Conservation (phyloP, 2,888 invertebrate genomes). For the Drosophila austrosaltans region DNA sequence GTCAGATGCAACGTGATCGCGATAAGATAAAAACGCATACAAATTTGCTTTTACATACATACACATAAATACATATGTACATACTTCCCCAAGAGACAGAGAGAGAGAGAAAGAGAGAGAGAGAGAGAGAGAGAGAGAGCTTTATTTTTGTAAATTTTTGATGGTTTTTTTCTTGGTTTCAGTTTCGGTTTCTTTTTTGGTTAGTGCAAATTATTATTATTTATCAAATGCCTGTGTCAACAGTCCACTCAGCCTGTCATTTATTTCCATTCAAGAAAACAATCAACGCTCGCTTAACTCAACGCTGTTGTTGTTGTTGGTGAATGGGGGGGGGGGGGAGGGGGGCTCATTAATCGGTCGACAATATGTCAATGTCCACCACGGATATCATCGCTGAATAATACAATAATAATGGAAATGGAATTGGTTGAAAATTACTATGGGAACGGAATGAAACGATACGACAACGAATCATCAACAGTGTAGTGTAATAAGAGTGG, state of each 20-base stretch:
- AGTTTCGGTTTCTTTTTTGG: constrained; percentile 5
- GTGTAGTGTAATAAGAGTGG: not conserved
- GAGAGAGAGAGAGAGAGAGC: constrained; percentile 5
- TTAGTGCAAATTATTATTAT: constrained; percentile 57
- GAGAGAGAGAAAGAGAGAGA: constrained; percentile 5
- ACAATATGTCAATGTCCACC: constrained; percentile 73
- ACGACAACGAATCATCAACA: constrained; percentile 15
- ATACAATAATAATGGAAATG: constrained; percentile 12
- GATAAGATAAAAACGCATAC: constrained; percentile 76
- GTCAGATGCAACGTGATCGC: constrained; percentile 72
- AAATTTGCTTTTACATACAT: constrained; percentile 70
- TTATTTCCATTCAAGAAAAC: constrained; percentile 72
- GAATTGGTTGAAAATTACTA: constrained; percentile 8
- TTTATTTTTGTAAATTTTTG: not conserved
- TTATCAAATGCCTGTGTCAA: constrained; percentile 74
- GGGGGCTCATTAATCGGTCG: constrained; percentile 61
- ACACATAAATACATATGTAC: too few relatives aligned
- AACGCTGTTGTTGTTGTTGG: constrained; percentile 18
- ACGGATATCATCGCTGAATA: constrained; percentile 13
- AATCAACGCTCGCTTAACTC: constrained; percentile 54
- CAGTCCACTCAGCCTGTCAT: constrained; percentile 65
- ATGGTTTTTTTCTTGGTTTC: not conserved
- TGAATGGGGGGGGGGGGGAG: too few relatives aligned
- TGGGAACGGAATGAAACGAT: not conserved
- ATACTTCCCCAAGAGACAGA: constrained; percentile 41